Conservation (phyloP, 2,888 invertebrate genomes). For the Eupithecia vulgata region DNA sequence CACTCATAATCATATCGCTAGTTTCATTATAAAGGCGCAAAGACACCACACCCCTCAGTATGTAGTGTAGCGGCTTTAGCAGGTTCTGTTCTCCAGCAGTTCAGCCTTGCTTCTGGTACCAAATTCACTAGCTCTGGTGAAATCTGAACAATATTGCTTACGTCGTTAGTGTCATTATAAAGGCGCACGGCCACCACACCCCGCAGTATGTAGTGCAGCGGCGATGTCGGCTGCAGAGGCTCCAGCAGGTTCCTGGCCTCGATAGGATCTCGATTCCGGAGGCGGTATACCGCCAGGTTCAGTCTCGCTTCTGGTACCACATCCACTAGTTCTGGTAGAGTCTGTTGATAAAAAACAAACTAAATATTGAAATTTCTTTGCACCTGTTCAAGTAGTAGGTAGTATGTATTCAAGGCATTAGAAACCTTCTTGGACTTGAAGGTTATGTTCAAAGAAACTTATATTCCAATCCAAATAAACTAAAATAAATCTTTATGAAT, state of each 20-base stretch:
- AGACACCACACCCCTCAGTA: no score
- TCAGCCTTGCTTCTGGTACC: no score
- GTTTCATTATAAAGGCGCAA: no score
- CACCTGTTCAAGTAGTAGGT: no score
- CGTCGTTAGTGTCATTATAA: constrained; percentile 96
- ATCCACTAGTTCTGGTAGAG: constrained; percentile 94
- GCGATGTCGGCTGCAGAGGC: constrained; percentile 95
- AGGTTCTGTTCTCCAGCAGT: no score
- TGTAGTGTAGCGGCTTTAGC: no score
- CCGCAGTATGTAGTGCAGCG: constrained; percentile 97
- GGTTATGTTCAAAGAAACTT: not conserved
- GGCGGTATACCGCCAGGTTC: constrained; percentile 97
- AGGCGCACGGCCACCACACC: constrained; percentile 97
- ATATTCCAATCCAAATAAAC: no score
- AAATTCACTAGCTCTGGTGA: no score
- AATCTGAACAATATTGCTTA: constrained; percentile 72
- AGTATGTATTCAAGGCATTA: no score
- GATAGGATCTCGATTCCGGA: constrained; percentile 93
- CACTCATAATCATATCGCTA: no score
- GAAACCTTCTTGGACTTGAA: not conserved
- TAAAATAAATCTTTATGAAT: no score
- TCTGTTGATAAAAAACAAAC: constrained; percentile 56
- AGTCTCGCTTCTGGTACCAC: constrained; percentile 98
- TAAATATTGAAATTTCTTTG: not conserved
- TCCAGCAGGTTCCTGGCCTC: constrained; percentile 95